Evolutionary conservation across 53 echinoderm and acorn worm genomes (phyloP), one percentile per base, ranked within the genome.

Genomic region (Echinometra lucunter): DNA sequence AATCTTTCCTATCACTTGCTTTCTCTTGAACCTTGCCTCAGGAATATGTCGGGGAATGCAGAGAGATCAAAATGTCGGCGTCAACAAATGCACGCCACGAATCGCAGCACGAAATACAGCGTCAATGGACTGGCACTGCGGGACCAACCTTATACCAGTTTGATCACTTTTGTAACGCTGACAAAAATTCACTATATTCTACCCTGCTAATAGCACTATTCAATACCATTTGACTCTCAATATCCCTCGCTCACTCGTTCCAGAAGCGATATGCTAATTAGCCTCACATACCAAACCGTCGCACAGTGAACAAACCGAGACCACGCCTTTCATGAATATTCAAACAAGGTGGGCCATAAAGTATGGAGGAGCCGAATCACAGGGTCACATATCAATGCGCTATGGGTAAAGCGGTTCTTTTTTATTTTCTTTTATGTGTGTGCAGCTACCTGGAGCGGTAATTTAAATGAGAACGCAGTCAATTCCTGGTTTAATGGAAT

Each of bases 291-390:
- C 55, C 49, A 49, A 21, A n/a, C 37, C 27, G 16, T 88, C 78
- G 7, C 49, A 7, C 56, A 49, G 88, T 78, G 37, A 88, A 53
- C 28, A 88, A 30, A n/a, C 11, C 53, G 7, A 49, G 88, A 21
- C 88, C 88, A 88, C 88, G 88, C 88, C 88, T 15, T 47, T 56
- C 78, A 78, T 78, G 78, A 78, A 78, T 78, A 78, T 78, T 78
- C 78, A 78, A 40, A 78, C 8, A 72, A 72, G 72, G 78, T 38
- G 78, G 78, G 23, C 15, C 21, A 18, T 7, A 78, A 42, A 78
- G 42, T 78, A 19, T 16, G 21, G 19, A 38, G 21, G 19, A 38
- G 42, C 78, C 78, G 78, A 8, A 78, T 78, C 40, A 78, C 78
- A 38, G 38, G 21, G 38, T 30, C 2, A 38, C 37, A 28, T 78